phyloP scores from a whole-genome alignment of 2,113 vertebrate genomes.

The Xyliphius kryptos region DNA sequence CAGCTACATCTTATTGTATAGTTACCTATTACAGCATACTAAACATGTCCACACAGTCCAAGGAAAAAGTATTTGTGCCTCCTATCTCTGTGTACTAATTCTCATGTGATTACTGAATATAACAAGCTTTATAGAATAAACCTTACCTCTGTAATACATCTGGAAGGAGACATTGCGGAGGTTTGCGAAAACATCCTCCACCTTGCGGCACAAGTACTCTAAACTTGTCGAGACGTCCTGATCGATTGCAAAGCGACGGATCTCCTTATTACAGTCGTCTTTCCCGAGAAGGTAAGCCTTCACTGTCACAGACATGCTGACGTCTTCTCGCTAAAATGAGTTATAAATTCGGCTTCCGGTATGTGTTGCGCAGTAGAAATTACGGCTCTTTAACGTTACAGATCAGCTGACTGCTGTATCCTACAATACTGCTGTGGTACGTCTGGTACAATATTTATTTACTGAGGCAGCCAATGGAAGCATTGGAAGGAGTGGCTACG shows the following conservation, averaged over 20 bases:
- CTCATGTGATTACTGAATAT: too few species aligned
- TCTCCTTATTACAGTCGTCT: conserved; percentile 80
- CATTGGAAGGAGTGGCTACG: neutral
- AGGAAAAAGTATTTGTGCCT: too few species aligned
- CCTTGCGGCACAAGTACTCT: conserved; percentile 67
- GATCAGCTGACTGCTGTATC: conserved; percentile 7
- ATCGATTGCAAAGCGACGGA: conserved; percentile 82
- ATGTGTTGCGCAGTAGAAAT: conserved; percentile 52
- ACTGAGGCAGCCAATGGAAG: conserved; percentile 30
- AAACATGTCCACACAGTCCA: too few species aligned
- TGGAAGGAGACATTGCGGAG: conserved; percentile 63
- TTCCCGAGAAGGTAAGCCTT: conserved; percentile 91
- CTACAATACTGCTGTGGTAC: neutral
- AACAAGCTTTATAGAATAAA: too few species aligned
- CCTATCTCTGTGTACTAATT: too few species aligned
- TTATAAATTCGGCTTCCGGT: too few species aligned
- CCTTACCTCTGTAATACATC: conserved; percentile 78
- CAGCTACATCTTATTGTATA: too few species aligned
- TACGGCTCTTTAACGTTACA: neutral
- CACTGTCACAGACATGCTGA: conserved; percentile 76
- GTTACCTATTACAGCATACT: too few species aligned
- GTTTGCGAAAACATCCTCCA: conserved; percentile 71
- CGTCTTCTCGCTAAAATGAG: neutral
- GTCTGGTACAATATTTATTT: conserved; percentile 15
- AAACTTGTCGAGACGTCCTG: conserved; percentile 60